Evolutionary conservation across 2,888 invertebrate species (phyloP).

Genomic region (Balanococcus diminutus): DNA sequence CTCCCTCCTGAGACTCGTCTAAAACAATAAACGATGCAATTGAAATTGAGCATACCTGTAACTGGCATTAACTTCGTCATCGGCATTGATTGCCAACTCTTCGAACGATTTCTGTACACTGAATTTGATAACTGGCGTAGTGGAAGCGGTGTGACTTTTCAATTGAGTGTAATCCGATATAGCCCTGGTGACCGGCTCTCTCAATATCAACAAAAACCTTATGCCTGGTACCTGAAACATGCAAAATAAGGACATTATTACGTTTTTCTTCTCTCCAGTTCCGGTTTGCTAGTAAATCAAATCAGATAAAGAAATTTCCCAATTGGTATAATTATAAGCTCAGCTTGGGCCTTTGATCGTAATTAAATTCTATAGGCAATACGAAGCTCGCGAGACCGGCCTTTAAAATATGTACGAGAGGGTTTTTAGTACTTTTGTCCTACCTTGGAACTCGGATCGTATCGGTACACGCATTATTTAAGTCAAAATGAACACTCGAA

Average conservation of each 20-base stretch:
- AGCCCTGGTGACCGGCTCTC: slow-evolving; percentile 93
- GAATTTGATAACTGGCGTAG: slow-evolving; percentile 64
- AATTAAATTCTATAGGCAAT: not conserved
- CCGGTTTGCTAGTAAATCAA: not conserved
- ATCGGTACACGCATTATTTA: not conserved
- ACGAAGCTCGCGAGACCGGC: not conserved
- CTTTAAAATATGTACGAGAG: not conserved
- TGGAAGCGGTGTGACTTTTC: slow-evolving; percentile 79
- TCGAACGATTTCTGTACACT: slow-evolving; percentile 70
- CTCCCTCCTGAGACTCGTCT: too few relatives aligned
- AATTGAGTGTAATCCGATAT: slow-evolving; percentile 97
- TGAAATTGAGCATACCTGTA: too few relatives aligned
- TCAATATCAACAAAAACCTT: slow-evolving; percentile 88
- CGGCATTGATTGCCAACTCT: slow-evolving; percentile 78
- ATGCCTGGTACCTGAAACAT: slow-evolving; percentile 84
- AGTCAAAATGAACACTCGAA: slow-evolving; percentile 1
- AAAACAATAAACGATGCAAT: too few relatives aligned
- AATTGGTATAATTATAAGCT: not conserved
- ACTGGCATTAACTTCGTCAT: slow-evolving; percentile 82
- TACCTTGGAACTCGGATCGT: not conserved
- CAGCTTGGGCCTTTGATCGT: not conserved
- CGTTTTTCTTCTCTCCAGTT: not conserved
- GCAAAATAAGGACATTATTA: slow-evolving; percentile 22
- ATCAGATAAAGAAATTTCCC: slow-evolving; percentile 19
- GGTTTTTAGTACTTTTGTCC: not conserved